Base-by-base conservation (phyloP, 2,888 invertebrate genomes). In the Agrotis exclamationis region DNA sequence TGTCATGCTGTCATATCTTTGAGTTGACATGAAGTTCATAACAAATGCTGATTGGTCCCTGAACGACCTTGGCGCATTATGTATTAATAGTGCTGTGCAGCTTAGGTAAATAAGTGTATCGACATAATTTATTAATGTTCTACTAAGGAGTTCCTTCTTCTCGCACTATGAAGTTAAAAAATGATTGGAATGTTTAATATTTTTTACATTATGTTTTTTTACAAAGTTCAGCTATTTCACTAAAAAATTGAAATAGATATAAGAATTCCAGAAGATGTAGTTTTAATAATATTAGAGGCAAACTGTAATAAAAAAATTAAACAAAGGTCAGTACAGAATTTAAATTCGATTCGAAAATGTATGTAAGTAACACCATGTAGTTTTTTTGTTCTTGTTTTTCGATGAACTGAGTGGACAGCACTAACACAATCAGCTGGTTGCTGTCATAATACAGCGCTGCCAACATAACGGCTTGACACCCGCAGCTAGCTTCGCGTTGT, bases 391-490 rank as follows among this genome's bases (percentile, higher is more conserved):
- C 9, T 5, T 39, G 28, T 13, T 14, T 2, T 13, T 54, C 18
- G 54, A 77, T 28, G 69, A 22, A 44, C 20, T 0, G 14, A 14
- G 14, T 39, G 63, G 0, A 71, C 92, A 86, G 82, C 92, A 87
- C 94, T 94, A 93, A 54, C 73, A 79, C 85, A 90, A 95, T 95
- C 95, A 96, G 95, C 95, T 96, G 96, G 93, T 93, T 85, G 85
- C 88, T 94, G 95, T 95, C 95, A 95, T 92, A 92, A 87, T 67
- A 79, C 94, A 93, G 86, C 72, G 62, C 75, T 87, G 85, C 95
- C 96, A 96, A 95, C 93, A 80, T 88, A 76, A 80, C 82, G 70
- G 68, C 59, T 68, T 86, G 81, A 86, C 90, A 90, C 79, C 80
- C 86, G 92, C 88, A 78, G 89, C 90, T 91, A 93, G 84, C 83